These are phyloP conservation scores for Turnix velox DNA, from an alignment of 2,113 vertebrate species.

Conservation along the genomic window DNA sequence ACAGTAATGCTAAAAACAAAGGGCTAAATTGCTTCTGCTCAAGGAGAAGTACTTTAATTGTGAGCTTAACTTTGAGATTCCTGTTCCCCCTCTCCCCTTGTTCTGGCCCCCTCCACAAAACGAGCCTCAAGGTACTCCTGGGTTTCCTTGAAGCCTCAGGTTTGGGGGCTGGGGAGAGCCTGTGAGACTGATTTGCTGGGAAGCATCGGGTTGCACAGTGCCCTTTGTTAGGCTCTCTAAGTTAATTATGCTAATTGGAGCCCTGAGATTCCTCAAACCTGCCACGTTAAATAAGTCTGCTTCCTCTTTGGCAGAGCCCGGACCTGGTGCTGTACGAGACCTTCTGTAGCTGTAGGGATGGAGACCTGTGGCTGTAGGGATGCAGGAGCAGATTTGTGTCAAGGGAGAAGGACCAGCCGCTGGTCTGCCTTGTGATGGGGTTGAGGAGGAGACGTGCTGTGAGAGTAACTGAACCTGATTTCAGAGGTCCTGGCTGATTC, in stretches of 20 bases:
- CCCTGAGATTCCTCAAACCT: constrained; percentile 56
- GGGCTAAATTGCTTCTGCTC: constrained; percentile 14
- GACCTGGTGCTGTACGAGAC: neutral
- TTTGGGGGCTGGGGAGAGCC: constrained; percentile 42
- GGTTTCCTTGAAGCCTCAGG: neutral
- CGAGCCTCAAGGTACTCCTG: neutral
- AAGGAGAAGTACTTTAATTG: neutral
- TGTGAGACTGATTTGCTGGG: constrained; percentile 63
- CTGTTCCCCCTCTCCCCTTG: neutral
- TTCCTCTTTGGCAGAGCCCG: neutral
- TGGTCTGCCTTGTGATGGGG: neutral
- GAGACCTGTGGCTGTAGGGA: neutral
- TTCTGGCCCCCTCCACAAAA: neutral
- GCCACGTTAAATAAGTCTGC: neutral
- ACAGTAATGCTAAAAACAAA: constrained; percentile 36
- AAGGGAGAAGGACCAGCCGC: neutral
- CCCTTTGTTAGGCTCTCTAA: constrained; percentile 61
- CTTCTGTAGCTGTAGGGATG: neutral
- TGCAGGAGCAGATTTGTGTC: neutral
- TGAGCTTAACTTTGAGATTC: neutral
- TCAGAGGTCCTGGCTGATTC: constrained; percentile 9
- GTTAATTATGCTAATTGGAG: constrained; percentile 73
- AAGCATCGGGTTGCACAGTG: constrained; percentile 70
- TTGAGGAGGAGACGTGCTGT: neutral
- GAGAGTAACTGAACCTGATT: neutral